Conservation (phyloP, 2,113 vertebrate species). For the Sander lucioperca region DNA sequence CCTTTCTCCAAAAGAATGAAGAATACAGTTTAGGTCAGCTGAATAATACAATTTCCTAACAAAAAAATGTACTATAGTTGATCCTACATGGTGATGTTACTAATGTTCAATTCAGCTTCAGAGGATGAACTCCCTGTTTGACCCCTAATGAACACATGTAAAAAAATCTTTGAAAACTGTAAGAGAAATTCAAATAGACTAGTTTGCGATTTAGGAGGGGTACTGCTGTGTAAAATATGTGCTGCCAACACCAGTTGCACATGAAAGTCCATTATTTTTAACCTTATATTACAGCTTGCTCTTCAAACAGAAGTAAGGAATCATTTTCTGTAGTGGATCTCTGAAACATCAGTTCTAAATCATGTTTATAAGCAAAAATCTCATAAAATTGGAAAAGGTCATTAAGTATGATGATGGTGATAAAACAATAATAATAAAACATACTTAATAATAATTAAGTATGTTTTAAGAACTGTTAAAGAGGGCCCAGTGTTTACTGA, state of each 20-base stretch:
- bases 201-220: background rate
- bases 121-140: background rate
- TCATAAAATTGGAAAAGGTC: background rate
- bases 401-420: background rate
- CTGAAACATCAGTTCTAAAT: background rate
- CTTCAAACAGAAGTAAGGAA: background rate
- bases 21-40: background rate
- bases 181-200: background rate
- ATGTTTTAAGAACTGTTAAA: background rate
- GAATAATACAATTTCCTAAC: background rate
- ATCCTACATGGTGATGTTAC: background rate
- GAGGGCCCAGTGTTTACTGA: background rate
- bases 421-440: background rate
- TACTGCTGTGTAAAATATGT: background rate
- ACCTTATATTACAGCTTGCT: background rate
- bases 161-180: background rate
- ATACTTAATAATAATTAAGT: no score
- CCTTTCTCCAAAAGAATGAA: conserved; percentile 43
- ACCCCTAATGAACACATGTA: background rate
- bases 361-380: background rate
- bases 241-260: background rate
- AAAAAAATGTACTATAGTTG: background rate
- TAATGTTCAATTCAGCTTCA: background rate
- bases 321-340: background rate
- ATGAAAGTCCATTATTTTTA: background rate